phyloP scores from a whole-genome alignment of 2,797 vertebrate species.

The Neoniphon sammara region DNA sequence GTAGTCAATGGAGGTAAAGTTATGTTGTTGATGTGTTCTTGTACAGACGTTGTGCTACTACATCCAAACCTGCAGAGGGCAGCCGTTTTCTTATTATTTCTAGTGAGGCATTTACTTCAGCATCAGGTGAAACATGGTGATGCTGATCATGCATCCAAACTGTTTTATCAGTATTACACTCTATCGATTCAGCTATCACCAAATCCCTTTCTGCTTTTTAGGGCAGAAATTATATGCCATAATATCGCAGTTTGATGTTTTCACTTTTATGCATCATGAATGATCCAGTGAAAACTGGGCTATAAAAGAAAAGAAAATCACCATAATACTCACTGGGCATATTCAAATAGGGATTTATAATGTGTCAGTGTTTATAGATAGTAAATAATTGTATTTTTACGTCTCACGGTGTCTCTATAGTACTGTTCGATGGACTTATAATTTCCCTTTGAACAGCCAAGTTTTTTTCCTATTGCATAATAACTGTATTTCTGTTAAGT shows the following conservation, averaged over 20 bases:
- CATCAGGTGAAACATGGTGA: conserved; percentile 8
- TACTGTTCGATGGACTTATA: too few relatives aligned
- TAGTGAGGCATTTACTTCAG: not conserved
- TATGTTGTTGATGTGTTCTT: not conserved
- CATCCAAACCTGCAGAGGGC: conserved; percentile 36
- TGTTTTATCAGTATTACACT: too few relatives aligned
- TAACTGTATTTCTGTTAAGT: too few relatives aligned
- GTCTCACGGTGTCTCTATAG: too few relatives aligned
- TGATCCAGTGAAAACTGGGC: not conserved
- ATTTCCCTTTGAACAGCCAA: too few relatives aligned
- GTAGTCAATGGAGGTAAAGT: too few relatives aligned
- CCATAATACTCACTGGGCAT: not conserved
- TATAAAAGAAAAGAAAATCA: not conserved
- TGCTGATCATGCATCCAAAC: too few relatives aligned
- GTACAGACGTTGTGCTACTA: conserved; percentile 16
- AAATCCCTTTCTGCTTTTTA: too few relatives aligned
- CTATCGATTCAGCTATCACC: too few relatives aligned
- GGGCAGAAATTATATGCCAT: too few relatives aligned
- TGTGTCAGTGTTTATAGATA: not conserved
- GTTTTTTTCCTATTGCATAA: too few relatives aligned
- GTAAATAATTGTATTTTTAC: too few relatives aligned
- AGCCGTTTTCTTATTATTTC: not conserved
- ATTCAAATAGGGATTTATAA: not conserved
- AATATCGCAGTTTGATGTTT: not conserved
- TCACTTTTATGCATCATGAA: not conserved